These are phyloP conservation scores for Pagrus major DNA, from an alignment of 2,113 vertebrate genomes.

Conservation along the genomic window DNA sequence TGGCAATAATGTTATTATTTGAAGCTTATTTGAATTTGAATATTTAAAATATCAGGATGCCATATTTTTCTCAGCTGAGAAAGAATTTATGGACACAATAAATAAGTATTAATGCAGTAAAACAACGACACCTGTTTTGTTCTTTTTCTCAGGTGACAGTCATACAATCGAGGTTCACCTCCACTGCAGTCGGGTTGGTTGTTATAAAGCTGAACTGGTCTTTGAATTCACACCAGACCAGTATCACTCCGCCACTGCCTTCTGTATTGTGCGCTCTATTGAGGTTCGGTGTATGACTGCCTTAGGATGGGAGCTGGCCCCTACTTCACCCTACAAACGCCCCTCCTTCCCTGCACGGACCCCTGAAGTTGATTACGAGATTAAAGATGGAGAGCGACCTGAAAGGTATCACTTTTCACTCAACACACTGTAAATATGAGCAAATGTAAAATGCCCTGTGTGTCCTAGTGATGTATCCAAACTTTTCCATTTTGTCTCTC, in stretches of 20 bases:
- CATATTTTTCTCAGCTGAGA: background rate
- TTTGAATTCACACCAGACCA: constrained; percentile 86
- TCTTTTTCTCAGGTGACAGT: constrained; percentile 75
- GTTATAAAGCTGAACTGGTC: constrained; percentile 80
- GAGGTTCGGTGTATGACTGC: constrained; percentile 78
- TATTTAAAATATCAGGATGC: background rate
- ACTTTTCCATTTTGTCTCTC: constrained; percentile 12
- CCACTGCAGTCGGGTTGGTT: constrained; percentile 79
- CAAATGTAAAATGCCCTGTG: background rate
- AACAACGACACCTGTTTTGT: background rate
- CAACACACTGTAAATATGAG: background rate
- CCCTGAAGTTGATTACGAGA: background rate
- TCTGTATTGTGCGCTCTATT: constrained; percentile 88
- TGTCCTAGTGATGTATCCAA: background rate
- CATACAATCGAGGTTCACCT: constrained; percentile 85
- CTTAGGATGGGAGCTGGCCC: constrained; percentile 86
- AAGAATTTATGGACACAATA: background rate
- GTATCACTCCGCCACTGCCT: constrained; percentile 55
- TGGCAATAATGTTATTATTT: too few species aligned
- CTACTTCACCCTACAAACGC: constrained; percentile 82
- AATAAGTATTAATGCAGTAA: too few species aligned
- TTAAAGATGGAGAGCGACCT: constrained; percentile 86
- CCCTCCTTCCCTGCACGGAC: constrained; percentile 59
- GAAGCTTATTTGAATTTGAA: too few species aligned
- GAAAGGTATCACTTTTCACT: constrained; percentile 76